Conservation (phyloP, 2,113 vertebrate species). For the Macquaria australasica region DNA sequence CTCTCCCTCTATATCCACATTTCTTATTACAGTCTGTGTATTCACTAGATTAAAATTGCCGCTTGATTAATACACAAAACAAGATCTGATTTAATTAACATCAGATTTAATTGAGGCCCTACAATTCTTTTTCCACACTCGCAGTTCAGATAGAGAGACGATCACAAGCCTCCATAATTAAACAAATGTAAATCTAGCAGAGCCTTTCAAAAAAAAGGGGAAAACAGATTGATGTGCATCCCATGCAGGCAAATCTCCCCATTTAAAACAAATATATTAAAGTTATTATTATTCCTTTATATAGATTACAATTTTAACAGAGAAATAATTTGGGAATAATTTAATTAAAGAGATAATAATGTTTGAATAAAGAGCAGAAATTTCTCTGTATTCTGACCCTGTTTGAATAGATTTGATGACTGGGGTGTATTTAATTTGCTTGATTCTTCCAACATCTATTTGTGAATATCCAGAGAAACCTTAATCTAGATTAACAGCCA, state of each 20-base stretch:
- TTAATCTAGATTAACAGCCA: conserved; percentile 80
- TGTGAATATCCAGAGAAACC: conserved; percentile 72
- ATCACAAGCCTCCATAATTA: conserved; percentile 81
- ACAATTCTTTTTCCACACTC: conserved; percentile 78
- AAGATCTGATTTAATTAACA: conserved; percentile 90
- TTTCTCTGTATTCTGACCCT: conserved; percentile 68
- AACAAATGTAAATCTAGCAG: conserved; percentile 82
- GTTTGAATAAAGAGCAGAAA: conserved; percentile 68
- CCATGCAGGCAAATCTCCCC: conserved; percentile 79
- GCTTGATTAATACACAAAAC: conserved; percentile 89
- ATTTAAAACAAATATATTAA: conserved; percentile 82
- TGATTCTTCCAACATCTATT: conserved; percentile 70
- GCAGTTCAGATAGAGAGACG: conserved; percentile 79
- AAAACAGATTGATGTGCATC: conserved; percentile 74
- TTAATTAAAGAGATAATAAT: conserved; percentile 85
- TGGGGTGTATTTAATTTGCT: conserved; percentile 74
- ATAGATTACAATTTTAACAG: conserved; percentile 78
- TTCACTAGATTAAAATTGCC: conserved; percentile 88
- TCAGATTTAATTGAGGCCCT: conserved; percentile 87
- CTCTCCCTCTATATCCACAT: conserved; percentile 78
- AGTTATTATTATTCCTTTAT: conserved; percentile 83
- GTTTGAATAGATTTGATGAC: conserved; percentile 74
- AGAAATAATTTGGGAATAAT: conserved; percentile 82
- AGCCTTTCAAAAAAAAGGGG: conserved; percentile 61
- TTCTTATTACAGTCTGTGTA: conserved; percentile 80